Percentiles rank a stretch among this genome's conserved stretches.
phyloP scores from a whole-genome alignment of 64 coral and sea anemone genomes.

The Montipora cactus region DNA sequence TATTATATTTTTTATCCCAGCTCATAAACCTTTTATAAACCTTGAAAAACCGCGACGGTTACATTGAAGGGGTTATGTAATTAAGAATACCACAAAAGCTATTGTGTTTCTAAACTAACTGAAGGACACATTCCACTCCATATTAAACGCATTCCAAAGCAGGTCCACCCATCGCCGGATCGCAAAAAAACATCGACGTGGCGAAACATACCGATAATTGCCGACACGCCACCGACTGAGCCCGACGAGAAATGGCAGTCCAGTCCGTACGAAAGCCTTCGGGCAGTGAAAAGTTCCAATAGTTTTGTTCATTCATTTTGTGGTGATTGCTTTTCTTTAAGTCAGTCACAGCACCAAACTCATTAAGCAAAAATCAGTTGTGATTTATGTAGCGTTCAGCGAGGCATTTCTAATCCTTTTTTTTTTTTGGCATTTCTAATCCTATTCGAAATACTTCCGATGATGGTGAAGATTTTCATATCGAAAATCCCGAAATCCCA shows the following conservation, averaged over 20 bases:
- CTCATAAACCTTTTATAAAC: neutral
- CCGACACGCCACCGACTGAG: conserved; percentile 22
- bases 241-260: conserved; percentile 1
- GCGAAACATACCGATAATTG: conserved; percentile 26
- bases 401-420: no score
- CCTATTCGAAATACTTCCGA: no score
- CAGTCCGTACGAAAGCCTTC: neutral
- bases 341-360: no score
- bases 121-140: neutral
- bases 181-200: conserved; percentile 21
- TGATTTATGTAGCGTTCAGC: no score
- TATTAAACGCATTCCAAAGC: conserved; percentile 10
- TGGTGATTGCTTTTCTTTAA: neutral
- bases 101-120: neutral
- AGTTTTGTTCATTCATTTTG: neutral
- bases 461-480: no score
- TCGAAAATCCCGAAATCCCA: no score
- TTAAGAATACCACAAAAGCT: neutral
- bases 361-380: no score
- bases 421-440: no score
- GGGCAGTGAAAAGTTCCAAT: neutral
- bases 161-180: conserved; percentile 8
- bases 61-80: neutral
- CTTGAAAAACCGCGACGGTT: neutral
- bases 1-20: no score